phyloP scores from a whole-genome alignment of 2,113 vertebrate species.

The Aspidoscelis tigris region DNA sequence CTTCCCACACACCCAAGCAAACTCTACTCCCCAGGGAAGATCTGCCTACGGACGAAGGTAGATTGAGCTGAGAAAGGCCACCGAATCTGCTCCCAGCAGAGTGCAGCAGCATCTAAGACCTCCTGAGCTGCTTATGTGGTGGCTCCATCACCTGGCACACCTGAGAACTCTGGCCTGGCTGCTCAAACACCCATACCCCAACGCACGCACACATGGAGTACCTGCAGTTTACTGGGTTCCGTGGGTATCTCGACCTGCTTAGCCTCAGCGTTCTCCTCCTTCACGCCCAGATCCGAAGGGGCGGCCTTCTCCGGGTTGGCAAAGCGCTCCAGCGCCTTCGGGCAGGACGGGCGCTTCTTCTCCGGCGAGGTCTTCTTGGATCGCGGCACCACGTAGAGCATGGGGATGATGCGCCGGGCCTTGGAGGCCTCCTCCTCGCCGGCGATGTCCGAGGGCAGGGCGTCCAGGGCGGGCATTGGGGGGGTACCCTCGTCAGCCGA shows the following conservation, averaged over 20 bases:
- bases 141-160: neutral
- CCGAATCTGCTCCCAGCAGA: too few relatives aligned
- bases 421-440: conserved; percentile 65
- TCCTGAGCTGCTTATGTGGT: neutral
- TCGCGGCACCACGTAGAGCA: conserved; percentile 78
- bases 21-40: neutral
- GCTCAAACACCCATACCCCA: neutral
- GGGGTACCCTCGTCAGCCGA: neutral
- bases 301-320: conserved; percentile 51
- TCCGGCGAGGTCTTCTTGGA: conserved; percentile 66
- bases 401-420: conserved; percentile 77
- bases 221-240: conserved; percentile 55
- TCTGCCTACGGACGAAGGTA: too few relatives aligned
- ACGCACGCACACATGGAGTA: neutral
- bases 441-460: conserved; percentile 47
- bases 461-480: conserved; percentile 55
- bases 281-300: conserved; percentile 38
- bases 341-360: conserved; percentile 78
- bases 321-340: conserved; percentile 85
- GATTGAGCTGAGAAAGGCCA: too few relatives aligned
- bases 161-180: neutral
- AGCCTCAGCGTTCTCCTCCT: conserved; percentile 52
- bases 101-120: neutral
- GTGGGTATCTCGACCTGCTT: conserved; percentile 18
- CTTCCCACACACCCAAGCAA: neutral